Base-by-base conservation (phyloP, 1,140 invertebrate genomes). In the Pogonognathellus flavescens region DNA sequence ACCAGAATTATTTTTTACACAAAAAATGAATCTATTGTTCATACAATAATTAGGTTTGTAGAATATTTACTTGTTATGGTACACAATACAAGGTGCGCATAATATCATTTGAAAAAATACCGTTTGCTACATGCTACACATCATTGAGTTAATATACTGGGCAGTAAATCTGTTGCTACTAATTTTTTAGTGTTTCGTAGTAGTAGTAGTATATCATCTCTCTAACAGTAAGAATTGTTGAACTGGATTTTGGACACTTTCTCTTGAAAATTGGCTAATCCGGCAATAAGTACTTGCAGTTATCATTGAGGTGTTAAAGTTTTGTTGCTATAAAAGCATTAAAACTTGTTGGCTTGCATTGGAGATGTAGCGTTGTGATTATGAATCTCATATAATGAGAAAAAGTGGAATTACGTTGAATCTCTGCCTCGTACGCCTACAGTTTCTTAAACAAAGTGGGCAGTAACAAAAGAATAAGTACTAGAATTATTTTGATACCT, bases 181-280 rank as follows among this genome's bases (percentile, higher is more conserved):
- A 41, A 41, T 41, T 41, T 41, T 41, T 1, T 41, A 41, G 31
- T 41, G 31, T 41, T 41, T 41, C 2, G 31, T 41, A 3, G 31
- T 41, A 41, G 1, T 41, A 6, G 31, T 41, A 3, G 31, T 41
- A 41, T 41, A 41, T 41, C 31, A 41, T 41, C 31, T 6, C 1
- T 76, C 31, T 49, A 41, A 10, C 41, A 13, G 14, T 14, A 14
- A 76, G 31, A 76, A 41, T 76, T 25, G 70, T 49, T 76, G 31
- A 41, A 70, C 11, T 70, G 22, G 41, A 50, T 72, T 72, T 72
- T 76, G 41, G 70, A 76, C 70, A 76, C 70, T 76, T 76, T 76
- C 70, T 76, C 70, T 76, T 50, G 41, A 76, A 76, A 76, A 76
- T 76, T 76, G 70, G 25, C 70, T 76, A 76, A 76, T 76, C 70